Conservation (phyloP, 2,113 vertebrate species). For the Stercorarius parasiticus region DNA sequence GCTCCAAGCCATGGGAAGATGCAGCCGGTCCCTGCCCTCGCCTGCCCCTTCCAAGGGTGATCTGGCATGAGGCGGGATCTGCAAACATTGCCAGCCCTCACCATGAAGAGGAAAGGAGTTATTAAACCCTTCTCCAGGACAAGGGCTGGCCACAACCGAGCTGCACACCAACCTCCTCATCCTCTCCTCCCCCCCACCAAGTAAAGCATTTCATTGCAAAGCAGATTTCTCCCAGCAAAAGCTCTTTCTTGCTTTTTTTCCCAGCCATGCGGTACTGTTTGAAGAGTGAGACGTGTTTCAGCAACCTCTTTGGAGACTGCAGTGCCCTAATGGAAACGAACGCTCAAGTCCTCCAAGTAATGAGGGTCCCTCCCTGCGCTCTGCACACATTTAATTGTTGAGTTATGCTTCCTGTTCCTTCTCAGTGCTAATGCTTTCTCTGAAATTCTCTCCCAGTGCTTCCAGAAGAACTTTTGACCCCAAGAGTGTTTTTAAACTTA, state of each 20-base stretch:
- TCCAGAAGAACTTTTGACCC: slow-evolving; percentile 63
- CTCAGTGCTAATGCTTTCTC: slow-evolving; percentile 44
- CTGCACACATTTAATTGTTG: slow-evolving; percentile 37
- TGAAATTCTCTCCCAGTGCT: slow-evolving; percentile 55
- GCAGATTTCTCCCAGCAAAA: not conserved
- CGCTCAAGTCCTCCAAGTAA: slow-evolving; percentile 7
- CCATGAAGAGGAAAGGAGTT: not conserved
- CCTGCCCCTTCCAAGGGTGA: not conserved
- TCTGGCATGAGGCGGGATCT: not conserved
- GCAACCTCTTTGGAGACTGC: not conserved
- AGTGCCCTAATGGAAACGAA: slow-evolving; percentile 26
- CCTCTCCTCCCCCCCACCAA: not conserved
- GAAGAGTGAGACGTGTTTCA: not conserved
- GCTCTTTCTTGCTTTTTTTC: not conserved
- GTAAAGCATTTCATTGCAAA: not conserved
- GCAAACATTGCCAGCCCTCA: not conserved
- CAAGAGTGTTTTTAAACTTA: slow-evolving; percentile 48
- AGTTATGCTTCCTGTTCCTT: slow-evolving; percentile 56
- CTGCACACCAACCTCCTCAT: not conserved
- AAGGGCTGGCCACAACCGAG: not conserved
- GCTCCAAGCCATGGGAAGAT: not conserved
- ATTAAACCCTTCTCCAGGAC: not conserved
- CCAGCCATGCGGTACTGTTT: not conserved
- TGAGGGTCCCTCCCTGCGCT: not conserved
- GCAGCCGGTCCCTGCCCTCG: not conserved